Evolutionary conservation across 2,113 vertebrate genomes (phyloP).

Genomic region (Pluvianellus socialis): DNA sequence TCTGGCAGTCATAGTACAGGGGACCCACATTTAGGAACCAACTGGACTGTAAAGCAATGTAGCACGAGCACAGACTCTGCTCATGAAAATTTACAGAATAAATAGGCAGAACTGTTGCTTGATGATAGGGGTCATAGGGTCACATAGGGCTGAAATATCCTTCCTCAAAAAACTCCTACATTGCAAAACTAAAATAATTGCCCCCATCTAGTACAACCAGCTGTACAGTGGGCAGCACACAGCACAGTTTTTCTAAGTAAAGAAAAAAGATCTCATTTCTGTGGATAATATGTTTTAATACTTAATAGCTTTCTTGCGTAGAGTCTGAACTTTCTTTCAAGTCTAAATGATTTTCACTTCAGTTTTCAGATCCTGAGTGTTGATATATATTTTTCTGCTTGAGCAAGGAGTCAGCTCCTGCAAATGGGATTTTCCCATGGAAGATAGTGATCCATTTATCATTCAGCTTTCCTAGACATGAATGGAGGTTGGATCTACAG

Average conservation of each 20-base stretch:
- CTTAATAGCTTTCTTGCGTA: not conserved
- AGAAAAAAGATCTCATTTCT: not conserved
- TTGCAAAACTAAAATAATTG: not conserved
- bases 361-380: not conserved
- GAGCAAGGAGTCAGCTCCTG: not conserved
- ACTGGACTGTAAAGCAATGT: not conserved
- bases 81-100: not conserved
- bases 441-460: not conserved
- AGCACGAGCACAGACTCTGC: not conserved
- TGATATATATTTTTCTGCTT: not conserved
- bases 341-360: not conserved
- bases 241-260: not conserved
- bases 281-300: not conserved
- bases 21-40: not conserved
- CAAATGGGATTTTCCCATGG: not conserved
- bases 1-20: rapidly evolving
- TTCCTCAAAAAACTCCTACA: rapidly evolving
- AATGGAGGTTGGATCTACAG: not conserved
- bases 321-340: not conserved
- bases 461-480: not conserved
- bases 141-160: not conserved
- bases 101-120: not conserved
- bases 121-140: not conserved
- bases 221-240: not conserved
- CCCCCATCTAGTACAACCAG: not conserved